A percentile compares a stretch with the other conserved stretches of the same genome.
Evolutionary conservation across 1,140 invertebrate genomes (phyloP).

Genomic region (Cotesia typhae): DNA sequence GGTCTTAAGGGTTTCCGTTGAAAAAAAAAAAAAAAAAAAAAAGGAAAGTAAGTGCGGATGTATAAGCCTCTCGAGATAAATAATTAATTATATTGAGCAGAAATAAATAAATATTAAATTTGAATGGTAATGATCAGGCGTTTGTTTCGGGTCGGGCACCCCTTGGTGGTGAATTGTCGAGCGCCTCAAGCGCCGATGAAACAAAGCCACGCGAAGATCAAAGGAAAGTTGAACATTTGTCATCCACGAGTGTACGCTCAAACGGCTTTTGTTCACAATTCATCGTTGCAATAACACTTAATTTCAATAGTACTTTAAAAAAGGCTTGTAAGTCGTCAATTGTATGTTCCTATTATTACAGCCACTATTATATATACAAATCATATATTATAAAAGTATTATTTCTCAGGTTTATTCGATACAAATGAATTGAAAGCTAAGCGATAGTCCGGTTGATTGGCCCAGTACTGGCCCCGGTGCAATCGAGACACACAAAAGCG

Average conservation of each 20-base stretch:
- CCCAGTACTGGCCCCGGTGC: not conserved
- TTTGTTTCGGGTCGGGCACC: conserved; percentile 8
- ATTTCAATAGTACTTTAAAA: conserved; percentile 5
- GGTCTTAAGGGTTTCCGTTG: too few species aligned
- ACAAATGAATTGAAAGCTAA: conserved; percentile 11
- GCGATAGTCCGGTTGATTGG: not conserved
- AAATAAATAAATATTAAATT: conserved; percentile 1
- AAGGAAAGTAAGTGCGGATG: too few species aligned
- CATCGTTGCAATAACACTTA: conserved; percentile 23
- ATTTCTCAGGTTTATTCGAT: not conserved
- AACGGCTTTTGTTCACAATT: conserved; percentile 2
- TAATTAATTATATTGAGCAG: not conserved
- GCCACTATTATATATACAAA: not conserved
- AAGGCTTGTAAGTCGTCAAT: not conserved
- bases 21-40: too few species aligned
- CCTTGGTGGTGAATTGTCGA: not conserved
- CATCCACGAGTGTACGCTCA: conserved; percentile 23
- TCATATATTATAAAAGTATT: not conserved
- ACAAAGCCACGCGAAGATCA: conserved; percentile 26
- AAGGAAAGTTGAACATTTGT: conserved; percentile 27
- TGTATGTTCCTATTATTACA: not conserved
- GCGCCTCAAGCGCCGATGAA: conserved; percentile 22
- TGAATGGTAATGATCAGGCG: conserved; percentile 3
- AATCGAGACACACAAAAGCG: too few species aligned
- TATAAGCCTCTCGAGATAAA: not conserved